phyloP scores from a whole-genome alignment of 2,797 vertebrate genomes.

The Nannoperca obscura region DNA sequence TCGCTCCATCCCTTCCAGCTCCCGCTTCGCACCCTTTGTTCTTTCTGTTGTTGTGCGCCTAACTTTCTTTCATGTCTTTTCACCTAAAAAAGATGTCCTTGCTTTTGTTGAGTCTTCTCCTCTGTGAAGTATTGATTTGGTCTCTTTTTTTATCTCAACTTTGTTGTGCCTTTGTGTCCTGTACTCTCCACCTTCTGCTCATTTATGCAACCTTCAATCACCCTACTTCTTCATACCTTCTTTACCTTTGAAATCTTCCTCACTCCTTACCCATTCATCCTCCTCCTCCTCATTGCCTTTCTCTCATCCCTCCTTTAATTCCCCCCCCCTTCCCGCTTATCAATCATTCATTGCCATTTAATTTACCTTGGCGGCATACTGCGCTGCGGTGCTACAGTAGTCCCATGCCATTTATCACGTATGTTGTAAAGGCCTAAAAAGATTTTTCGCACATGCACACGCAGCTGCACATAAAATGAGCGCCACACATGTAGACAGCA shows the following conservation, averaged over 20 bases:
- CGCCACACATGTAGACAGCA: neutral
- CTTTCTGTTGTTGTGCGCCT: constrained; percentile 30
- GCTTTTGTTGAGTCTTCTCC: constrained; percentile 35
- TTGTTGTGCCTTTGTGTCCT: constrained; percentile 17
- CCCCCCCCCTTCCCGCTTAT: constrained; percentile 21
- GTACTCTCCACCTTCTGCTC: neutral
- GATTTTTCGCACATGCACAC: neutral
- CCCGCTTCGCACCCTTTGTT: constrained; percentile 52
- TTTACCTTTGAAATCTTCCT: constrained; percentile 42
- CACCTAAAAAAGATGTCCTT: constrained; percentile 26
- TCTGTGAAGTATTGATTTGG: constrained; percentile 38
- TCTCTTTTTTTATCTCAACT: constrained; percentile 11
- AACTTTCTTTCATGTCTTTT: constrained; percentile 55
- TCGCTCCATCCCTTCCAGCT: constrained; percentile 50
- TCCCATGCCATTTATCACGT: constrained; percentile 32
- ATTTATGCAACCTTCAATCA: constrained; percentile 41
- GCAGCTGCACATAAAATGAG: neutral
- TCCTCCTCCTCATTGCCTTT: constrained; percentile 7
- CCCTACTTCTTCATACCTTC: constrained; percentile 8
- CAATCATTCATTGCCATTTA: constrained; percentile 55
- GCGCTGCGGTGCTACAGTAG: neutral
- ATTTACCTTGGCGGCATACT: neutral
- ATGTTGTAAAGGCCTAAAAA: constrained; percentile 32
- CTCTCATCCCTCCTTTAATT: constrained; percentile 23
- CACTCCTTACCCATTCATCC: neutral